Conservation (phyloP, 2,888 invertebrate genomes). For the Drosophila suboccidentalis region DNA sequence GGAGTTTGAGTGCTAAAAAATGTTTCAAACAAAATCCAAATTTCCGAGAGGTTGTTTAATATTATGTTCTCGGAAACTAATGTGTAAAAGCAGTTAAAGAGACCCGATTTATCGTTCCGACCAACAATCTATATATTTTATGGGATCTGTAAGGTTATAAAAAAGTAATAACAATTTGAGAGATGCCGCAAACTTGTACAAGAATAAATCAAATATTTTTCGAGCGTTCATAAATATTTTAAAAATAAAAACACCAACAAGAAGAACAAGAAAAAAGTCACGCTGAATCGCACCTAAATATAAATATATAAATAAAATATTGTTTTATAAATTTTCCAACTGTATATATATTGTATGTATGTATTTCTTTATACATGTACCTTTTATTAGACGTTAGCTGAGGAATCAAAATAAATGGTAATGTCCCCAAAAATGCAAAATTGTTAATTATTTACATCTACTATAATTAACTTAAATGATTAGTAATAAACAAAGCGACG, state of each 20-base stretch:
- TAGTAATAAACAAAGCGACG: not conserved
- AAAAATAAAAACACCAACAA: conserved; percentile 13
- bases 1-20: not conserved
- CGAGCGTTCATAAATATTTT: conserved; percentile 33
- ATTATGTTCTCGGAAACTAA: too few relatives aligned
- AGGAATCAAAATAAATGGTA: conserved; percentile 68
- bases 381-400: conserved; percentile 59
- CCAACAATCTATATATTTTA: not conserved
- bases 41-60: too few relatives aligned
- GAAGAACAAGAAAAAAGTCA: conserved; percentile 5
- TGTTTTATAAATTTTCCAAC: conserved; percentile 58
- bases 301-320: conserved; percentile 29
- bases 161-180: not conserved
- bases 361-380: conserved; percentile 66
- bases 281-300: conserved; percentile 59
- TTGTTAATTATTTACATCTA: conserved; percentile 1
- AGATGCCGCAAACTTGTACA: conserved; percentile 32
- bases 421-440: conserved; percentile 43
- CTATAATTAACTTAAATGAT: not conserved
- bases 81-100: too few relatives aligned
- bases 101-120: too few relatives aligned
- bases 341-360: conserved; percentile 38
- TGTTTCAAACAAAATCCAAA: too few relatives aligned
- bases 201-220: conserved; percentile 62
- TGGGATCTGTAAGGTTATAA: not conserved